Evolutionary conservation across 2,888 invertebrate species (phyloP).

Genomic region (Opisthograptis luteolata): DNA sequence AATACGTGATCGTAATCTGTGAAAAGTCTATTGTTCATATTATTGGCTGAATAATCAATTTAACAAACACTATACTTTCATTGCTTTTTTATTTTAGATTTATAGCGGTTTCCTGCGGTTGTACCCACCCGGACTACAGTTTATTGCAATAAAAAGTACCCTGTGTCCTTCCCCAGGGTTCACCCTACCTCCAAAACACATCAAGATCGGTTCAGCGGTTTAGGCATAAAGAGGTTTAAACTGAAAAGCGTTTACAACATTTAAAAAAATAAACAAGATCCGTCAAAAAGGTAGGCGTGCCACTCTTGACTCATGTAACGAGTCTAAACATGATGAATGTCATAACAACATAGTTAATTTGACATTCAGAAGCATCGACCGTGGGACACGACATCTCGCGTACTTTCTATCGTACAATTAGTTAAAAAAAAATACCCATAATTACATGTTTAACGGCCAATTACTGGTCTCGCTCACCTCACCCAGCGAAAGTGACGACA

Average conservation of each 20-base stretch:
- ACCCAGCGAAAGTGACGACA: slow-evolving; percentile 53
- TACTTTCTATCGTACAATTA: slow-evolving; percentile 41
- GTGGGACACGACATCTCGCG: slow-evolving; percentile 27
- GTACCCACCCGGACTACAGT: no score
- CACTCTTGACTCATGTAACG: background rate
- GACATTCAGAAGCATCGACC: slow-evolving; percentile 32
- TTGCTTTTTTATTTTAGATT: no score
- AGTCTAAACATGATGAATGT: slow-evolving; percentile 7
- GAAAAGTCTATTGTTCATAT: background rate
- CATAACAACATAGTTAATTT: slow-evolving; percentile 15
- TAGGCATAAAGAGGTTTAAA: no score
- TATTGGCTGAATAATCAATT: no score
- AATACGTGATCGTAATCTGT: background rate
- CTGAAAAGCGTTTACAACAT: no score
- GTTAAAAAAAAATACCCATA: slow-evolving; percentile 32
- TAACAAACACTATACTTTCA: no score
- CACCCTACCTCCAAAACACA: no score
- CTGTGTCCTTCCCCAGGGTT: no score
- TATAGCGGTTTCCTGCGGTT: no score
- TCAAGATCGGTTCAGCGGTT: no score
- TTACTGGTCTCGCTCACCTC: slow-evolving; percentile 18
- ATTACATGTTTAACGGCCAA: slow-evolving; percentile 43
- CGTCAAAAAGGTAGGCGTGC: slow-evolving; percentile 3
- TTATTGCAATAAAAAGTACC: no score
- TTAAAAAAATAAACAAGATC: no score